Evolutionary conservation across 1,140 invertebrate genomes (phyloP), one percentile per base, ranked within the genome.

Genomic region (Brachionus manjavacas): DNA sequence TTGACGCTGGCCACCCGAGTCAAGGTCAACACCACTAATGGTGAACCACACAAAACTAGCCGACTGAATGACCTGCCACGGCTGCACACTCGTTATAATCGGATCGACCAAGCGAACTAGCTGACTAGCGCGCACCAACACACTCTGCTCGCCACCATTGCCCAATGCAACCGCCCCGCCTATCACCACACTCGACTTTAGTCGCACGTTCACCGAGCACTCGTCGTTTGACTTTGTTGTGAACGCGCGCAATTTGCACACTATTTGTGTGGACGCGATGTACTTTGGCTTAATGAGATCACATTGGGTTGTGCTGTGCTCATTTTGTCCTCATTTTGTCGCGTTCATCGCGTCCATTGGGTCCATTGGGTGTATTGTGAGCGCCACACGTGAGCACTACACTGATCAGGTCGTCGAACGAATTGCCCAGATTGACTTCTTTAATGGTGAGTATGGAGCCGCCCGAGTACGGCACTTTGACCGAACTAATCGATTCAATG

Each of bases 11-110:
- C 16, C 1, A 1, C 79, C 79, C 8, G 79, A 11, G 20, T 81
- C 79, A 4, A 81, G n/a, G 52, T 81, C 79, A 25, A 64, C 31
- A 4, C 79, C 79, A 4, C 41, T 60, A 4, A 81, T 1, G 0
- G 52, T 81, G 8, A 81, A n/a, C 79, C 79, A 81, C 0, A 81
- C 79, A 81, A 81, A 81, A 20, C 64, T 39, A 11, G 79, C 79
- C 31, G 79, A 60, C 25, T 81, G 79, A 11, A 81, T 81, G 7
- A 81, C 20, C 4, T 81, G 31, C 0, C 2, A 1, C 4, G 79
- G 79, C 23, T 28, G 4, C 7, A 64, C 41, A 12, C 31, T 55
- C 31, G 3, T 60, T 23, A 81, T 64, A 0, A 81, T 25, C 12
- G 79, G 79, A 64, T 81, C 79, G 7, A 81, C 79, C 14, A 39